These are phyloP conservation scores for Litoditis marina DNA, from an alignment of 2,888 invertebrate species.

Conservation along the genomic window DNA sequence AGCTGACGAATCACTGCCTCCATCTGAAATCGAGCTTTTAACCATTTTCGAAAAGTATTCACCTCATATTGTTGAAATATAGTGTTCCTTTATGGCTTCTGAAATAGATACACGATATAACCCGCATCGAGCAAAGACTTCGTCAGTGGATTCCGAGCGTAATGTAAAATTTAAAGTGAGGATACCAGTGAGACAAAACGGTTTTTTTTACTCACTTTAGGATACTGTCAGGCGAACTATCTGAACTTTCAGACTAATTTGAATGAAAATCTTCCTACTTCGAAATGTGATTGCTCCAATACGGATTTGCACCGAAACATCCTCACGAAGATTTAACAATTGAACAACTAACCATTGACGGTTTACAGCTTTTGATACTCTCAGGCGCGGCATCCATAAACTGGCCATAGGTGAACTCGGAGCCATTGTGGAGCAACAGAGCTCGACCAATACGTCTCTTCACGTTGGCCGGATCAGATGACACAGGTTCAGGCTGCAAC, in stretches of 20 bases:
- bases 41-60: not conserved
- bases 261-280: too few relatives aligned
- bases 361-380: not conserved
- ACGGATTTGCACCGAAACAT: too few relatives aligned
- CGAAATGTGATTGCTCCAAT: too few relatives aligned
- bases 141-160: too few relatives aligned
- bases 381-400: not conserved
- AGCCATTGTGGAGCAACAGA: constrained; percentile 2
- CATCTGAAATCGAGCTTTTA: not conserved
- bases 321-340: too few relatives aligned
- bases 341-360: not conserved
- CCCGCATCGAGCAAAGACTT: too few relatives aligned
- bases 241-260: too few relatives aligned
- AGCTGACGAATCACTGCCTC: not conserved
- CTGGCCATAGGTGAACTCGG: not conserved
- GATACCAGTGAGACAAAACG: too few relatives aligned
- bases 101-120: too few relatives aligned
- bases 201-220: too few relatives aligned
- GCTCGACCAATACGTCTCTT: not conserved
- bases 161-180: too few relatives aligned
- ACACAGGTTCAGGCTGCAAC: not conserved
- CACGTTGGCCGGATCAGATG: not conserved
- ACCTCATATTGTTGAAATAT: not conserved
- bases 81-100: not conserved
- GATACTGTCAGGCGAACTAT: too few relatives aligned